Conservation (phyloP, 2,888 invertebrate genomes). For the Mesorhabditis sp. region DNA sequence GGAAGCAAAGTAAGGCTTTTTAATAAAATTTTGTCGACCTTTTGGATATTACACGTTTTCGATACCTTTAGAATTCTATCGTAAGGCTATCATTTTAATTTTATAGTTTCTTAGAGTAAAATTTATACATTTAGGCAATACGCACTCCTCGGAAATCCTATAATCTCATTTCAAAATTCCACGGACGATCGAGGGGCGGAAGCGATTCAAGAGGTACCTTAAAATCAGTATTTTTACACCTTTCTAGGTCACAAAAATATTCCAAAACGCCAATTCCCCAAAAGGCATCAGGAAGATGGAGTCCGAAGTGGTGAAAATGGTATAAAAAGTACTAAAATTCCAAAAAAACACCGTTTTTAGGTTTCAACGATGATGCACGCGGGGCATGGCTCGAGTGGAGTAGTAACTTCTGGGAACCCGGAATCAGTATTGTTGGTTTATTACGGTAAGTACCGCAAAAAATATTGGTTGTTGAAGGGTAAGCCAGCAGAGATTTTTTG, state of each 20-base stretch:
- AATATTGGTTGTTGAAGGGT: not conserved
- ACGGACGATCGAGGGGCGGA: too few species aligned
- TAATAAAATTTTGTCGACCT: not conserved
- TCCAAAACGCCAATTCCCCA: not conserved
- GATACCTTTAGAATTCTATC: too few species aligned
- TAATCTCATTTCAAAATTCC: too few species aligned
- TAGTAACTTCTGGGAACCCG: not conserved
- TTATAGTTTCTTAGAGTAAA: too few species aligned
- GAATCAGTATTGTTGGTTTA: not conserved
- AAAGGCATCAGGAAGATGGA: conserved; percentile 2
- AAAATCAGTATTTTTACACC: not conserved
- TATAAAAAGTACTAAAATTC: not conserved
- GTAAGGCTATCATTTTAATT: too few species aligned
- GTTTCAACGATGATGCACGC: not conserved
- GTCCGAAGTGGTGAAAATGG: conserved; percentile 2
- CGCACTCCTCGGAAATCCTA: too few species aligned
- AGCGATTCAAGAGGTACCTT: too few species aligned
- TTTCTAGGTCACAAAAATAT: not conserved
- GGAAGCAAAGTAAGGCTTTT: not conserved
- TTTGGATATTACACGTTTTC: too few species aligned
- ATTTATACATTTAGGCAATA: too few species aligned
- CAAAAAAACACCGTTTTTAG: not conserved
- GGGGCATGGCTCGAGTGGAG: not conserved
- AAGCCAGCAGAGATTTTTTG: not conserved
- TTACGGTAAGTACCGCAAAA: not conserved